A percentile compares a stretch with the other conserved stretches of the same genome.
Evolutionary conservation across 2,113 vertebrate species (phyloP).

Genomic region (Ceyx cyanopectus): DNA sequence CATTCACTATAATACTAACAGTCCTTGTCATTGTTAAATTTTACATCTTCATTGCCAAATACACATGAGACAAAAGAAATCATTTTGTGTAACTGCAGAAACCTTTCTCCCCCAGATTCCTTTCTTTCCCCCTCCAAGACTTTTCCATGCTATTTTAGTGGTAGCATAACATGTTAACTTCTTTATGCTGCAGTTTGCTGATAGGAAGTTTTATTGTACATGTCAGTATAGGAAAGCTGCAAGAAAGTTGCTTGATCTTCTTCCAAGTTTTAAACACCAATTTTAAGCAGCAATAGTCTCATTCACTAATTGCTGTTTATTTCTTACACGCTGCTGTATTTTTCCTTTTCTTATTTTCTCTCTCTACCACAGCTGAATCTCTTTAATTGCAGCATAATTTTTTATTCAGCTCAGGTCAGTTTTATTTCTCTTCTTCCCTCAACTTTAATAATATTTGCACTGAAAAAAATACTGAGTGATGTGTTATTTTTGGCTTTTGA

Average conservation of each 20-base stretch:
- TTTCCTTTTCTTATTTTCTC: slow-evolving; percentile 45
- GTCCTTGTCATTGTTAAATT: background rate
- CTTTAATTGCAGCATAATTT: slow-evolving; percentile 52
- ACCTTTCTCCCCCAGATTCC: slow-evolving; percentile 27
- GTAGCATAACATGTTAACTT: slow-evolving; percentile 12
- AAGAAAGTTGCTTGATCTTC: slow-evolving; percentile 57
- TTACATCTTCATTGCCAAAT: slow-evolving; percentile 35
- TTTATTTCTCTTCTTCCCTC: slow-evolving; percentile 41
- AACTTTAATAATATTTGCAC: slow-evolving; percentile 39
- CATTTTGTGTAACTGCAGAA: background rate
- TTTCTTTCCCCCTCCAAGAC: slow-evolving; percentile 44
- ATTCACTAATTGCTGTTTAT: slow-evolving; percentile 62
- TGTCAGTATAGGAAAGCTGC: slow-evolving; percentile 36
- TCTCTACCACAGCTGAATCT: background rate
- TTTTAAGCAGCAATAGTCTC: slow-evolving; percentile 48
- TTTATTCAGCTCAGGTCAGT: slow-evolving; percentile 43
- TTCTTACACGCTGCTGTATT: slow-evolving; percentile 29
- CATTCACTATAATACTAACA: background rate
- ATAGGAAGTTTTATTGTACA: slow-evolving; percentile 50
- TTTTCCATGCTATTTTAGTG: slow-evolving; percentile 56
- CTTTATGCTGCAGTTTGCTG: slow-evolving; percentile 59
- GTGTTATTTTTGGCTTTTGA: slow-evolving; percentile 33
- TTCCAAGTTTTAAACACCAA: slow-evolving; percentile 56
- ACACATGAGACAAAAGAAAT: slow-evolving; percentile 11
- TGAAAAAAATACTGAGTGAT: slow-evolving; percentile 8